A percentile compares a stretch with the other conserved stretches of the same genome.
Evolutionary conservation across 2,888 invertebrate genomes (phyloP).

Genomic region (Odontocolon sp.): DNA sequence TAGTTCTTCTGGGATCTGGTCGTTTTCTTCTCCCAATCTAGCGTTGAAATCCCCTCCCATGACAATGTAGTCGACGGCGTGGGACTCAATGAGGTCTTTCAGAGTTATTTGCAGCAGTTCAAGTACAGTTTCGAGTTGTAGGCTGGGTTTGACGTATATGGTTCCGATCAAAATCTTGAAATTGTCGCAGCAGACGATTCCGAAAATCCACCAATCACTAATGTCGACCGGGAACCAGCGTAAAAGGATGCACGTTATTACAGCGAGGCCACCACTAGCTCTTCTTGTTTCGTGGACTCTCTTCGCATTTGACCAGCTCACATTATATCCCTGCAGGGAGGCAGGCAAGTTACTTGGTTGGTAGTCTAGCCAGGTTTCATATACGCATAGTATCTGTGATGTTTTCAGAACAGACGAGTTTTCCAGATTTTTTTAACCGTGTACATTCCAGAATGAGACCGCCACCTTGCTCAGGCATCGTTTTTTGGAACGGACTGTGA

Average conservation of each 20-base stretch:
- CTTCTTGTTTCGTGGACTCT: slow-evolving; percentile 13
- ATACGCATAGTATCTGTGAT: slow-evolving; percentile 3
- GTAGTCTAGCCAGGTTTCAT: slow-evolving; percentile 1
- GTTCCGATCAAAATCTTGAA: slow-evolving; percentile 6
- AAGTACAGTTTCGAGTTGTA: not conserved
- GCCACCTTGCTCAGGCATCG: not conserved
- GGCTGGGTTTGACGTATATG: slow-evolving; percentile 22
- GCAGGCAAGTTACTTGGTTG: not conserved
- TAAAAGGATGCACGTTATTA: not conserved
- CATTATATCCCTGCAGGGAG: not conserved
- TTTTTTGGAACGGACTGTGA: slow-evolving; percentile 1
- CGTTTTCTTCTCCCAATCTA: not conserved
- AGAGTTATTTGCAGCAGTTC: slow-evolving; percentile 16
- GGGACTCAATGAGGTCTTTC: not conserved
- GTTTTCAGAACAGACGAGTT: not conserved
- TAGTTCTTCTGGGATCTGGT: slow-evolving; percentile 9
- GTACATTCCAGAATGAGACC: slow-evolving; percentile 1
- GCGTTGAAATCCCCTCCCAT: slow-evolving; percentile 45
- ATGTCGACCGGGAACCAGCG: not conserved
- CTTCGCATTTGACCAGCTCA: not conserved
- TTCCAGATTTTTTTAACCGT: slow-evolving; percentile 5
- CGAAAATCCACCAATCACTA: slow-evolving; percentile 29
- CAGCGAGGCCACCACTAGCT: slow-evolving; percentile 10
- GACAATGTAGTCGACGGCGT: slow-evolving; percentile 2
- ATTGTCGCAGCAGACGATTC: not conserved